phyloP scores from a whole-genome alignment of 2,113 vertebrate species.

The Butastur rufipennis region DNA sequence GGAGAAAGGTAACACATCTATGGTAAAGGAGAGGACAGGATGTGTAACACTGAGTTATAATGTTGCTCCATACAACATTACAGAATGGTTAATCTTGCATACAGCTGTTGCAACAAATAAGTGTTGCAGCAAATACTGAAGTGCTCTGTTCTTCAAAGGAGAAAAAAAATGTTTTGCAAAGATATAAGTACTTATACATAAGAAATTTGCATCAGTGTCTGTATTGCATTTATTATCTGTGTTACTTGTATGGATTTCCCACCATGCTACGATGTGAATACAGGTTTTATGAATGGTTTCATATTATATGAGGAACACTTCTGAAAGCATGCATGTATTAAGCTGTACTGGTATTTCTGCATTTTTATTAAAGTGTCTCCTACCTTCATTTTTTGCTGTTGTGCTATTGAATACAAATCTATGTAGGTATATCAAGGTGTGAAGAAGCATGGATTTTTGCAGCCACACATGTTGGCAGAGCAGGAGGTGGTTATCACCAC shows the following conservation, averaged over 20 bases:
- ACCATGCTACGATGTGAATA: background rate
- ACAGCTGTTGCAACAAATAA: background rate
- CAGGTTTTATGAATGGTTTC: background rate
- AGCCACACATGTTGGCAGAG: slow-evolving; percentile 91
- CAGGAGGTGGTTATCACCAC: slow-evolving; percentile 99
- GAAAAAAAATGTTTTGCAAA: background rate
- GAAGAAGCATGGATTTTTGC: slow-evolving; percentile 96
- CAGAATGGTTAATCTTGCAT: background rate
- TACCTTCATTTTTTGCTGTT: background rate
- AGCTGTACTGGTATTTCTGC: background rate
- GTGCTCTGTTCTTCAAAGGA: background rate
- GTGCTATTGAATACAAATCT: background rate
- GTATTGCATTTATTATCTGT: background rate
- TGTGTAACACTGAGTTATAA: background rate
- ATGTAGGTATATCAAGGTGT: slow-evolving; percentile 93
- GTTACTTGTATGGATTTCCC: background rate
- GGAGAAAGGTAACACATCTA: background rate
- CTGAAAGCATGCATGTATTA: background rate
- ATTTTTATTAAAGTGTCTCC: background rate
- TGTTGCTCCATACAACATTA: background rate
- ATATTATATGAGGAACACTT: background rate
- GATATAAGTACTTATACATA: background rate
- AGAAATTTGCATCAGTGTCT: background rate
- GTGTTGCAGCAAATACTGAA: background rate
- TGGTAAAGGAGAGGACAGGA: background rate